Evolutionary conservation across 2,888 invertebrate species (phyloP).

Genomic region (Tinea semifulvella): DNA sequence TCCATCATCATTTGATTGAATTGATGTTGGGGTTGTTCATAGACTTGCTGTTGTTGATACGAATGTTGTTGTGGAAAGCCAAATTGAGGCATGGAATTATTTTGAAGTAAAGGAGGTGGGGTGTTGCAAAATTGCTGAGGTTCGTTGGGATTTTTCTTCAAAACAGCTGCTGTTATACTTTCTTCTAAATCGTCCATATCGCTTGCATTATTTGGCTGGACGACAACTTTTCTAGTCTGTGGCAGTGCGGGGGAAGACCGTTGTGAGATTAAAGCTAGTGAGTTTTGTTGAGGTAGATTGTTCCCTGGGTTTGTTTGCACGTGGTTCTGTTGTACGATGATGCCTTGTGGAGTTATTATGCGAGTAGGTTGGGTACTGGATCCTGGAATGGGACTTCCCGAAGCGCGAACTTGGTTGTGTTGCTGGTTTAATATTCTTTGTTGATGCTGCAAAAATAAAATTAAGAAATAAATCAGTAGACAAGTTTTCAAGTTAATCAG

Average conservation of each 20-base stretch:
- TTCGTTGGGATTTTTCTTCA: conserved; percentile 45
- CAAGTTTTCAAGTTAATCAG: no score
- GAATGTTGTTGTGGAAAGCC: conserved; percentile 23
- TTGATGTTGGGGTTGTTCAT: conserved; percentile 21
- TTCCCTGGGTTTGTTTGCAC: conserved; percentile 40
- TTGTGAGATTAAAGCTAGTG: conserved; percentile 37
- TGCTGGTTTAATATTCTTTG: conserved; percentile 44
- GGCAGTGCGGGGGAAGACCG: conserved; percentile 32
- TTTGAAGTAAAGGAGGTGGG: not conserved
- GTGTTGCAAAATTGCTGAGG: conserved; percentile 25
- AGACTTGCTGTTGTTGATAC: conserved; percentile 33
- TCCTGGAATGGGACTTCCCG: conserved; percentile 1
- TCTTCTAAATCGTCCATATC: conserved; percentile 64
- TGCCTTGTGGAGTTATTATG: conserved; percentile 53
- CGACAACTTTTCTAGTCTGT: conserved; percentile 47
- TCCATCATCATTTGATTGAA: conserved; percentile 43
- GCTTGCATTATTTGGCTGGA: conserved; percentile 52
- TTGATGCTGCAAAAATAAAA: conserved; percentile 23
- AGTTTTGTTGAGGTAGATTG: conserved; percentile 36
- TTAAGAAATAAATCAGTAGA: no score
- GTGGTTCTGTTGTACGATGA: conserved; percentile 46
- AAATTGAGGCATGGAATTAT: not conserved
- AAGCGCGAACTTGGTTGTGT: conserved; percentile 25
- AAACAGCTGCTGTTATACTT: conserved; percentile 60
- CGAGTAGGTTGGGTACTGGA: conserved; percentile 7